Evolutionary conservation across 2,888 invertebrate species (phyloP).

Genomic region (Congeria kusceri): DNA sequence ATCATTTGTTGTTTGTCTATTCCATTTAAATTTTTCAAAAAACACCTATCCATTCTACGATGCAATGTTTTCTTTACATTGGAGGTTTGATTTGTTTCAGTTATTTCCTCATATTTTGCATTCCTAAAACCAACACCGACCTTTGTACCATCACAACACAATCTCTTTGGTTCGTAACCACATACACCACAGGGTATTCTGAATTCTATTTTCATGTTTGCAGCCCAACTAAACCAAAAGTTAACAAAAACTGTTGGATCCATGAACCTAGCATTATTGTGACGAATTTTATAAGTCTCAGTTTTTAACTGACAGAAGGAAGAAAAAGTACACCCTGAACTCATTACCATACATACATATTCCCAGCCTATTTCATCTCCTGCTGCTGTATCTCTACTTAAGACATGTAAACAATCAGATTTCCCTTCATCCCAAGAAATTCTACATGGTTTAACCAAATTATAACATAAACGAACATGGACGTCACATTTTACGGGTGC

Average conservation of each 20-base stretch:
- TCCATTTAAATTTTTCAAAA: too few species aligned
- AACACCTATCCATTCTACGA: conserved; percentile 19
- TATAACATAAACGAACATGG: conserved; percentile 25
- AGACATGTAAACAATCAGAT: conserved; percentile 13
- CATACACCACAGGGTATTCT: conserved; percentile 10
- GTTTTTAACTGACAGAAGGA: conserved; percentile 31
- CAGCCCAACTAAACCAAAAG: conserved; percentile 25
- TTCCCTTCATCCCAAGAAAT: conserved; percentile 35
- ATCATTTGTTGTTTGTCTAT: neutral
- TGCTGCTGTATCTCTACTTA: conserved; percentile 42
- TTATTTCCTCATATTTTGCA: conserved; percentile 48
- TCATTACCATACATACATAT: conserved; percentile 33
- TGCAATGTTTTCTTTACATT: conserved; percentile 7
- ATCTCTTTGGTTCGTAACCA: conserved; percentile 13
- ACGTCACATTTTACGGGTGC: conserved; percentile 33
- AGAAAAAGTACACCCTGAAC: conserved; percentile 34
- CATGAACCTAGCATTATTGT: conserved; percentile 3
- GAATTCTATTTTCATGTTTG: conserved; percentile 20
- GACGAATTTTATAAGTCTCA: conserved; percentile 14
- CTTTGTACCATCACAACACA: conserved; percentile 48
- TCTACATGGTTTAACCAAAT: conserved; percentile 18
- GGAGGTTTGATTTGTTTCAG: conserved; percentile 9
- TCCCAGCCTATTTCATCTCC: conserved; percentile 52
- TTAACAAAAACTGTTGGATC: conserved; percentile 11
- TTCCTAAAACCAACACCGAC: conserved; percentile 47